Conservation (phyloP, 2,797 vertebrate species). For the Hemitrygon akajei region DNA sequence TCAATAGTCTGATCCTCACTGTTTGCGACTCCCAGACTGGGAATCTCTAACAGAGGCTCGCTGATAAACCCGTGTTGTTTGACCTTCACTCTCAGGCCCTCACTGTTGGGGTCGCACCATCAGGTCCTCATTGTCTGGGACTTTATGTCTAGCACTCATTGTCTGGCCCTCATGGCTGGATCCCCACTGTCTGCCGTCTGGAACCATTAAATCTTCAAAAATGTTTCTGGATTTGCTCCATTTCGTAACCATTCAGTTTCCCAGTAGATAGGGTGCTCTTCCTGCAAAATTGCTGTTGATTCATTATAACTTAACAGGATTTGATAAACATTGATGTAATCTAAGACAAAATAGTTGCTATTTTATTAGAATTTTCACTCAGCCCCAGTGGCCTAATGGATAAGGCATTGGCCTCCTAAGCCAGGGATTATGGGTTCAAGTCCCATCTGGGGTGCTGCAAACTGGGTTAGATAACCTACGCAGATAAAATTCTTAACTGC, state of each 20-base stretch:
- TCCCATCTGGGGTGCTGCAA: conserved; percentile 10
- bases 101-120: neutral
- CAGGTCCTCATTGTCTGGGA: neutral
- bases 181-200: neutral
- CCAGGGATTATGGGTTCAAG: conserved; percentile 31
- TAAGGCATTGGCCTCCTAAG: conserved; percentile 31
- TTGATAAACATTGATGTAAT: neutral
- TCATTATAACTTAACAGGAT: neutral
- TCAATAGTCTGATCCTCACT: neutral
- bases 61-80: too few species aligned
- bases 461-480: too few species aligned
- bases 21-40: neutral
- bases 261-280: neutral
- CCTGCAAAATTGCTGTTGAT: neutral
- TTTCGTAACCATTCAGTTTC: neutral
- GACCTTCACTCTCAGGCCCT: too few species aligned
- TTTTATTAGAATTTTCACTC: neutral
- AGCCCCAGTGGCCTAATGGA: conserved; percentile 24
- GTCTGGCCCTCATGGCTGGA: neutral
- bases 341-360: too few species aligned
- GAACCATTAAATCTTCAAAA: too few species aligned
- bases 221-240: too few species aligned
- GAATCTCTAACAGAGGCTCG: neutral
- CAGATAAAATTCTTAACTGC: too few species aligned
- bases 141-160: neutral